Base-by-base conservation (phyloP, 2,888 invertebrate species). In the Stomorhina lunata region DNA sequence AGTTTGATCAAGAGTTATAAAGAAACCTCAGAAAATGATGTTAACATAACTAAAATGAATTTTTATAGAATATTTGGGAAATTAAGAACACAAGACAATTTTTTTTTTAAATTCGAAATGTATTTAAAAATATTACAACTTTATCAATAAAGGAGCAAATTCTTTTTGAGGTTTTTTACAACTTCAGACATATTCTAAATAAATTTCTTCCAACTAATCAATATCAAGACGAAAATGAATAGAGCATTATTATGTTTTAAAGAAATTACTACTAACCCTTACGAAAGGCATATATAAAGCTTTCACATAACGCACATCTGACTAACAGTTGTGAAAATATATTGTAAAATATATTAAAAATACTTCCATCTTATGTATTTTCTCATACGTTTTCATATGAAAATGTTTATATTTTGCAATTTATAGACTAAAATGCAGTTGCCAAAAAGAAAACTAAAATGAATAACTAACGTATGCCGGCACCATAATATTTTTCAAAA, bases 361-460 rank as follows among this genome's bases (percentile, higher is more conserved):
- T 48, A 4, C 12, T 50, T n/a, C 1, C 12, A 5, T 50, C 5
- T 50, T 25, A 4, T 48, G 4, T 10, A 22, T 50, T 43, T n/a
- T n/a, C 25, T 59, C 6, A 12, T 48, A 48, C 25, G 50, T 32
- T 43, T 63, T 59, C 40, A 37, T 53, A 34, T 40, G 32, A 17
- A 55, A 29, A 10, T 29, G 57, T 61, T 55, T 76, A 7, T 63
- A 32, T 20, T 80, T 71, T 20, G 22, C 63, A 76, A 80, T 76
- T 76, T 80, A 80, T 76, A 71, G 71, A 80, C 76, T 80, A 65
- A 4, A 17, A 9, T 80, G 71, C 27, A 71, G 55, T 53, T 76
- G 80, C 80, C 80, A 80, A 78, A 61, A 57, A 50, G 57, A 7
- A 48, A 69, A 45, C 69, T 34, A 37, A 73, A 15, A 22, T n/a